Base-by-base conservation (phyloP, 2,797 vertebrate species). In the Dicrostonyx torquatus region DNA sequence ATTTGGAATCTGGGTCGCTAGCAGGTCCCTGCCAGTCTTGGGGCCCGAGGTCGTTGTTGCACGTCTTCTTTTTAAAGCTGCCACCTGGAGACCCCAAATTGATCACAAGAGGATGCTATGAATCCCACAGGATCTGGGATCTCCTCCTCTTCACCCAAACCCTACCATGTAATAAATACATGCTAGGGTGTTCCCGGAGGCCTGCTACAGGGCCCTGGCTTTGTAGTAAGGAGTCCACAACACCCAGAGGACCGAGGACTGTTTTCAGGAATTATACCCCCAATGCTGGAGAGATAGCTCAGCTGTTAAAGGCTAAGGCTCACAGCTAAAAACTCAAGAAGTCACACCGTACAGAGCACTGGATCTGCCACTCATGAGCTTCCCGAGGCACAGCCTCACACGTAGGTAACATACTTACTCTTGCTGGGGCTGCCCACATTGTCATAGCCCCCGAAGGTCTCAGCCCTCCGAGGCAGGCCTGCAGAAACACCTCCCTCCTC, bases 401-500 rank as follows among this genome's bases (percentile, higher is more conserved):
- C 12, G 34, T 0, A 4, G 24, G 43, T 0, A 22, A 50, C 58
- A 3, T 34, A 86, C 99, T 99, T 98, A 99, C 99, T 98, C 98
- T 98, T 99, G 95, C 92, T 97, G 70, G 98, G 97, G 90, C 98
- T 95, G 37, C 97, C 93, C 72, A 93, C 97, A 37, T 98, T 98
- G 98, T 99, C 99, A 3, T 99, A 99, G 93, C 99, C 99, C 50
- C 99, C 99, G n/a, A 99, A 99, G 55, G 99, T 99, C 91, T 99
- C 99, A 0, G 99, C 99, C 97, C 99, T 98, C 93, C 98, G 98
- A n/a, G 99, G 99, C 6, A 98, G 98, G 87, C 66, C 97, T 5
- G 95, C 89, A 0, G 95, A 82, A 5, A 97, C 87, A 12, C 93
- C 94, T 40, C 94, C 97, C 0, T 99, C 99, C 29, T 99, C 99